Evolutionary conservation across 2,797 vertebrate species (phyloP), one percentile per base, ranked within the genome.

Genomic region (Acrossocheilus wenchowensis): DNA sequence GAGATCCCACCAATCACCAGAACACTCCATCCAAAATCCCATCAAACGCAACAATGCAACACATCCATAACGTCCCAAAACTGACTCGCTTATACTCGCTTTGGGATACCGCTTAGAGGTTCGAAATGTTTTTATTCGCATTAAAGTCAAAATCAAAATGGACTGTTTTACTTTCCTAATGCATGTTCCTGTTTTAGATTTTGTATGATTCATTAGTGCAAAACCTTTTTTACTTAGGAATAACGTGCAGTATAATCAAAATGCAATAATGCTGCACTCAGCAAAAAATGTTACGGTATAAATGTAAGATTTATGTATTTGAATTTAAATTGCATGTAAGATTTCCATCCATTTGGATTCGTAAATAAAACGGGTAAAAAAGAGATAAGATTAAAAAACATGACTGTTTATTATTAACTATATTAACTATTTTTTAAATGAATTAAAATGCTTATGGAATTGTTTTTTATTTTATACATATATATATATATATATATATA

Each of bases 1-100:
- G 64, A 78, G 45, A 78, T 85, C 64, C 83, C 74, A 78, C 74
- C 60, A 41, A 72, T 73, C 82, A 74, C 52, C 41, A 64, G 17
- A 60, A 48, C 82, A 75, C 52, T 62, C 52, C 64, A 69, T 85
- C 74, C 75, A 85, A 72, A 36, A 45, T 60, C 50, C 66, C 19
- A 60, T 85, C 52, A 71, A 79, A 85, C 36, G 10, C n/a, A 74
- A 36, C 54, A 48, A 82, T 8, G 83, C 75, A 54, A 71, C 45
- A 69, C 75, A 79, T 78, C 60, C 60, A 84, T 77, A 66, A 39
- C 6, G 19, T 50, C 82, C 26, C 19, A 9, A 39, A 77, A 23
- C 23, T 2, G 41, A 66, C 41, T 54, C 21, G 4, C 60, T 62
- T 62, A 52, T 78, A 15, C 1, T 54, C 43, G 3, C 43, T 50